A percentile compares a stretch with the other conserved stretches of the same genome.
These are phyloP conservation scores for Chelonus insularis DNA, from an alignment of 1,140 invertebrate genomes.

Conservation along the genomic window DNA sequence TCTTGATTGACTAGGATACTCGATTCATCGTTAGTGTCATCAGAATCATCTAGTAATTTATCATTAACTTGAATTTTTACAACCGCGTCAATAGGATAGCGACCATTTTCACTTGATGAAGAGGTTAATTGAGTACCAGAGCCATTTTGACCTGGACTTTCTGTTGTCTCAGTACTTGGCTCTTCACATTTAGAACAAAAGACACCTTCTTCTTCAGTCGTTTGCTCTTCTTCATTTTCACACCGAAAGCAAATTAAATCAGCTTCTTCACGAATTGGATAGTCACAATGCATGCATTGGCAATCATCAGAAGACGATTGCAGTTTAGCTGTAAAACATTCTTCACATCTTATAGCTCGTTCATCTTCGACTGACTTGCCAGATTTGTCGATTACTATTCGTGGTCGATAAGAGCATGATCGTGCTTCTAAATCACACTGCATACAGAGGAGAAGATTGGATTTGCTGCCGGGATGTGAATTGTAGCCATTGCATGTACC, in stretches of 20 bases:
- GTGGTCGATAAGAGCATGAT: conserved; percentile 49
- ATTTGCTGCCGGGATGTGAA: conserved; percentile 54
- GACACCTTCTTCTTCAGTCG: conserved; percentile 36
- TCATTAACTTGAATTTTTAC: conserved; percentile 53
- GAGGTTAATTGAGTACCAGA: conserved; percentile 16
- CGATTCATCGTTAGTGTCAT: conserved; percentile 41
- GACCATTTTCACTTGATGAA: conserved; percentile 32
- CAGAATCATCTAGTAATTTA: conserved; percentile 46
- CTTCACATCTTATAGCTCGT: conserved; percentile 37
- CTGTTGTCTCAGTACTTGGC: conserved; percentile 11
- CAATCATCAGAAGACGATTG: conserved; percentile 26
- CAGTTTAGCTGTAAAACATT: conserved; percentile 36
- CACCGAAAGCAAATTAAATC: conserved; percentile 32
- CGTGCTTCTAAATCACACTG: conserved; percentile 52
- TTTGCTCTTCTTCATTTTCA: conserved; percentile 36
- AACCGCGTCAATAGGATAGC: conserved; percentile 44
- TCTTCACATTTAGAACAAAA: conserved; percentile 38
- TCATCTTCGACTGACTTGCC: conserved; percentile 27
- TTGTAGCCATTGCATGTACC: conserved; percentile 53
- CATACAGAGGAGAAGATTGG: conserved; percentile 54
- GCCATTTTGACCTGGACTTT: conserved; percentile 28
- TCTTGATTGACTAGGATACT: conserved; percentile 27
- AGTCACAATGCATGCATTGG: conserved; percentile 44
- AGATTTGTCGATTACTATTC: conserved; percentile 44
- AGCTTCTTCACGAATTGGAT: conserved; percentile 38